phyloP scores from a whole-genome alignment of 2,888 invertebrate species.

The Opisthograptis luteolata region DNA sequence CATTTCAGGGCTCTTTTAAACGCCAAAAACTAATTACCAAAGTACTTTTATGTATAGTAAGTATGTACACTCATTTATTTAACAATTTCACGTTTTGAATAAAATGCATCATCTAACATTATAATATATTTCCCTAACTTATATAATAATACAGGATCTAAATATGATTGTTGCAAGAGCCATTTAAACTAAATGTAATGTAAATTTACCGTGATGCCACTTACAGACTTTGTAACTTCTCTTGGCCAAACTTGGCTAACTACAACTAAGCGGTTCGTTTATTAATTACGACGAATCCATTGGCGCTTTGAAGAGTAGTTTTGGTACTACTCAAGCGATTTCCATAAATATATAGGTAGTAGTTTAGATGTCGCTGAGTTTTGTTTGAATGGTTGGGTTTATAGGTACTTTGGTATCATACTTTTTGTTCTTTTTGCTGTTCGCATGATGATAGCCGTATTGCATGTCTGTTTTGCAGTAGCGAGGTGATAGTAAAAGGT shows the following conservation, averaged over 20 bases:
- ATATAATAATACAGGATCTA: background rate
- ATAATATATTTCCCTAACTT: no score
- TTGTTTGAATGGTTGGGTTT: constrained; percentile 27
- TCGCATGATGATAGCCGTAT: constrained; percentile 32
- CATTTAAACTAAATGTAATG: constrained; percentile 34
- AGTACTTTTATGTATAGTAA: no score
- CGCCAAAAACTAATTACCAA: no score
- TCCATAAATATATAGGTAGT: constrained; percentile 40
- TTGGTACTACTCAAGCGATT: constrained; percentile 31
- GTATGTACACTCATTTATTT: no score
- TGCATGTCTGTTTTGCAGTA: constrained; percentile 45
- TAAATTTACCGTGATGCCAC: constrained; percentile 37
- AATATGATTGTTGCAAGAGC: constrained; percentile 24
- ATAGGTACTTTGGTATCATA: constrained; percentile 22
- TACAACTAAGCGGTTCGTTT: constrained; percentile 40
- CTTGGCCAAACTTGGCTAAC: constrained; percentile 38
- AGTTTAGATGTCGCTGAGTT: constrained; percentile 29
- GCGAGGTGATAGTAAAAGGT: no score
- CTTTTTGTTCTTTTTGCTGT: constrained; percentile 32
- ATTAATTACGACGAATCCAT: constrained; percentile 40
- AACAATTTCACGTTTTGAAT: no score
- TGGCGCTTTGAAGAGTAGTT: constrained; percentile 29
- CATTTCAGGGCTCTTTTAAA: no score
- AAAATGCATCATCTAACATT: no score
- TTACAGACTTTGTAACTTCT: constrained; percentile 38